Conservation (phyloP, 2,888 invertebrate genomes). For the Epicampocera succincta region DNA sequence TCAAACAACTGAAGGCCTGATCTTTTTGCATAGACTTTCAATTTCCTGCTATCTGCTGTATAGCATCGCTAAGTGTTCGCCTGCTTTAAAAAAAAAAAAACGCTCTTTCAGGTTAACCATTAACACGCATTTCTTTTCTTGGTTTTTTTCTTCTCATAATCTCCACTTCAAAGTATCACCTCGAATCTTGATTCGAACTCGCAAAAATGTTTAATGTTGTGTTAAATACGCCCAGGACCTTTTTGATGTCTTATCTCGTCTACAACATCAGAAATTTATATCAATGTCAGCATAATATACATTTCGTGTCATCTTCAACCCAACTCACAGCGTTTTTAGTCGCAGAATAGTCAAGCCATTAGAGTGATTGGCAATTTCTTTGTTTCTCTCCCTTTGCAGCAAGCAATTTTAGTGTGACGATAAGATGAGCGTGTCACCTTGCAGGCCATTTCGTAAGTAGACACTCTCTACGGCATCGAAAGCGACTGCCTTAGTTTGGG, state of each 20-base stretch:
- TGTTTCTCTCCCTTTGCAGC: background rate
- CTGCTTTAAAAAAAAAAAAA: too few relatives aligned
- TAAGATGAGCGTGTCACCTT: slow-evolving; percentile 6
- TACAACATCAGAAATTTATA: slow-evolving; percentile 62
- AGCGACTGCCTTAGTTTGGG: slow-evolving; percentile 23
- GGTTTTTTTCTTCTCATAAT: slow-evolving; percentile 26
- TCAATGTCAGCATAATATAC: slow-evolving; percentile 48
- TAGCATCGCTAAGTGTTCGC: too few relatives aligned
- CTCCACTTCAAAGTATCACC: slow-evolving; percentile 47
- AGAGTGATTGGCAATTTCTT: slow-evolving; percentile 42
- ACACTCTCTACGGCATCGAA: slow-evolving; percentile 25
- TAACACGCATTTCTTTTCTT: slow-evolving; percentile 18
- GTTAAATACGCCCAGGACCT: slow-evolving; percentile 41
- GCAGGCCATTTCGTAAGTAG: slow-evolving; percentile 14
- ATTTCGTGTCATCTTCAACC: slow-evolving; percentile 7
- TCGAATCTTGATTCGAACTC: slow-evolving; percentile 34
- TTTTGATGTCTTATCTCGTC: slow-evolving; percentile 46
- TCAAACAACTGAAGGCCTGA: background rate
- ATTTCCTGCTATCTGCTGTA: background rate
- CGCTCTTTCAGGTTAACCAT: too few relatives aligned
- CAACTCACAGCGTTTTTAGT: background rate
- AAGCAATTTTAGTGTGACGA: background rate
- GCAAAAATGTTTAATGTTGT: slow-evolving; percentile 48
- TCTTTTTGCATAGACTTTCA: background rate
- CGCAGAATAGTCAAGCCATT: slow-evolving; percentile 16